These are phyloP conservation scores for Parazoanthus swiftii DNA, from an alignment of 92 coral and sea anemone species.

Conservation along the genomic window DNA sequence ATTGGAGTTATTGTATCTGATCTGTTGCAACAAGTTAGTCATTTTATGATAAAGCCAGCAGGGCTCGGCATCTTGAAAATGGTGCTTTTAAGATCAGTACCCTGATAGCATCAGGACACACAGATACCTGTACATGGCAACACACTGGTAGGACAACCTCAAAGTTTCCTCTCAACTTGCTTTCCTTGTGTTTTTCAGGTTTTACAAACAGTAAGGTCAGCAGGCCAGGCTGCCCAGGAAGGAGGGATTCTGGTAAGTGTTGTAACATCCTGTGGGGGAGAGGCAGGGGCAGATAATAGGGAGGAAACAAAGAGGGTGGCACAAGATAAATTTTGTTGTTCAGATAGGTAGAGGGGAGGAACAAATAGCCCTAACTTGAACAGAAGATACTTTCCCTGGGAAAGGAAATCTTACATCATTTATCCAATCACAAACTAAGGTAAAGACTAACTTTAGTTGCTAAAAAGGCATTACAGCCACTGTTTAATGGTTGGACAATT, in stretches of 20 bases:
- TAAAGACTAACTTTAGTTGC: no score
- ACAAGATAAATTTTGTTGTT: background rate
- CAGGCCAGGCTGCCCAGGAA: constrained; percentile 89
- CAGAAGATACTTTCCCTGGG: background rate
- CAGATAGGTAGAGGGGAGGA: no score
- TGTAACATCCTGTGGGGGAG: background rate
- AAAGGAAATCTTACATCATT: background rate
- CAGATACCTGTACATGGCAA: background rate
- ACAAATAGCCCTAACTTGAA: background rate
- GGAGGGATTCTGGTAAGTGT: constrained; percentile 88
- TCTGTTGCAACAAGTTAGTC: no score
- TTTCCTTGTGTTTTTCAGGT: constrained; percentile 47
- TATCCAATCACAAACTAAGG: no score
- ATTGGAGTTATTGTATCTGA: no score
- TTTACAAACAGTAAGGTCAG: constrained; percentile 79
- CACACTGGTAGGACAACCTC: background rate
- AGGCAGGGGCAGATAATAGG: background rate
- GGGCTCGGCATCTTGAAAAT: background rate
- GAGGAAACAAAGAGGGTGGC: background rate
- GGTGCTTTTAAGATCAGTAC: background rate
- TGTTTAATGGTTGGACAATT: no score
- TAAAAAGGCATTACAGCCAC: background rate
- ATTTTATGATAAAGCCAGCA: no score
- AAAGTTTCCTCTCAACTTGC: background rate
- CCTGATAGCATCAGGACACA: background rate